A percentile compares a stretch with the other conserved stretches of the same genome.
Conservation (phyloP, 1,140 invertebrate species). For the Oedothorax gibbosus region DNA sequence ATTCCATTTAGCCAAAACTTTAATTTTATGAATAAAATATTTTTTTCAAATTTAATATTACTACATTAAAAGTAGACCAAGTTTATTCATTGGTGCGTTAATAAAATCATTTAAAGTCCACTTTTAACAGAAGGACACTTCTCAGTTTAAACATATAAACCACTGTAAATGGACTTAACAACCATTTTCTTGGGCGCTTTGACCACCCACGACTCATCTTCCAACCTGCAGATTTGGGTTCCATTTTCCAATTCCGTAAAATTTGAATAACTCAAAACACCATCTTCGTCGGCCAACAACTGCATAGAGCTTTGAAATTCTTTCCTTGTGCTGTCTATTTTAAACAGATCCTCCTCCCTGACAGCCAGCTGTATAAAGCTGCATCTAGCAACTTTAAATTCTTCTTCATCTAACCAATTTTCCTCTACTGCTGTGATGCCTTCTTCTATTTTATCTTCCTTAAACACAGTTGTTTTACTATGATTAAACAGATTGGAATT, state of each 20-base stretch:
- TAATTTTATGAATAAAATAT: too few relatives aligned
- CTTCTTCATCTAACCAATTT: slow-evolving; percentile 31
- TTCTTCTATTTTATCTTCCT: neutral
- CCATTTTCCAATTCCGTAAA: slow-evolving; percentile 8
- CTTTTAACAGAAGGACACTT: too few relatives aligned
- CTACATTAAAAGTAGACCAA: too few relatives aligned
- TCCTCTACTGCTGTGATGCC: neutral
- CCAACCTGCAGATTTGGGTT: neutral
- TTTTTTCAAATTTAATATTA: too few relatives aligned
- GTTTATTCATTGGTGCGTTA: too few relatives aligned
- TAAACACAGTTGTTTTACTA: neutral
- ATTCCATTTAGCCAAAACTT: too few relatives aligned
- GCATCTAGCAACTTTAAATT: neutral
- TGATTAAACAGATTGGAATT: slow-evolving; percentile 9
- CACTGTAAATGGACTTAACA: slow-evolving; percentile 34
- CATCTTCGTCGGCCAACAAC: neutral
- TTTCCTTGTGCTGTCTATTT: neutral
- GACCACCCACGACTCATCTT: slow-evolving; percentile 35
- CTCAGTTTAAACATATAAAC: slow-evolving; percentile 23
- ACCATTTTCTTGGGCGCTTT: slow-evolving; percentile 24
- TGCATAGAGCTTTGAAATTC: neutral
- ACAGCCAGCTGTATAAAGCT: slow-evolving; percentile 40
- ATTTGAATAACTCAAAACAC: neutral
- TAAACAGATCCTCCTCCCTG: neutral
- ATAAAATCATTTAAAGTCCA: too few relatives aligned